Percentiles rank a stretch among this genome's conserved stretches.
Evolutionary conservation across 2,797 vertebrate species (phyloP).

Genomic region (Cottoperca gobio): DNA sequence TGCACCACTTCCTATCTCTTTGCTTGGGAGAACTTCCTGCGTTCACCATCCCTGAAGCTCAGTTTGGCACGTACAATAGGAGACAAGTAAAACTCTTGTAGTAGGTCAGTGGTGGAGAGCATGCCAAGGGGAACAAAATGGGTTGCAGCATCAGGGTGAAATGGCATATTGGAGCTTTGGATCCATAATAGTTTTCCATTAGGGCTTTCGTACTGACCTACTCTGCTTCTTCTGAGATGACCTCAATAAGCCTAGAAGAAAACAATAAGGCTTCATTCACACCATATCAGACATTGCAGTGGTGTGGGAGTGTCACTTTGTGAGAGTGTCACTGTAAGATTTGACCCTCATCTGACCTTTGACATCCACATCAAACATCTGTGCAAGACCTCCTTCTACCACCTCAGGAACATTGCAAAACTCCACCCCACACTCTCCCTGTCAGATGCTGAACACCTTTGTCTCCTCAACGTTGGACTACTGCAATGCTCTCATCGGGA

Average conservation of each 20-base stretch:
- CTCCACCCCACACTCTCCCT: too few species aligned
- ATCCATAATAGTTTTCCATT: slow-evolving; percentile 16
- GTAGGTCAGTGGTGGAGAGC: slow-evolving; percentile 19
- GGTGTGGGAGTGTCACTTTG: too few species aligned
- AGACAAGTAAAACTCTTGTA: slow-evolving; percentile 8
- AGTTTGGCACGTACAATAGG: not conserved
- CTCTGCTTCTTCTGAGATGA: slow-evolving; percentile 24
- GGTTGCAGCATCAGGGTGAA: slow-evolving; percentile 6
- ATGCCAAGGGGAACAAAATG: slow-evolving; percentile 14
- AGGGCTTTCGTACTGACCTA: slow-evolving; percentile 33
- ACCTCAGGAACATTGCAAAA: too few species aligned
- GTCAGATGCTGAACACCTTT: too few species aligned
- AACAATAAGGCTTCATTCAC: not conserved
- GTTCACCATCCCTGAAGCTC: slow-evolving; percentile 2
- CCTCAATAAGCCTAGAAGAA: slow-evolving; percentile 16
- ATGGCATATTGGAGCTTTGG: slow-evolving; percentile 25
- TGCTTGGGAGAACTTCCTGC: not conserved
- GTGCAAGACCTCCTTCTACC: too few species aligned
- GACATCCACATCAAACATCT: too few species aligned
- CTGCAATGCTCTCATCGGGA: too few species aligned
- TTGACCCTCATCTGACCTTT: too few species aligned
- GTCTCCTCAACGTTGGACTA: too few species aligned
- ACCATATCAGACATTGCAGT: too few species aligned
- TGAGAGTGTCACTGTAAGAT: too few species aligned
- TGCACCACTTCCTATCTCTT: slow-evolving; percentile 15